Percentiles rank a stretch among this genome's conserved stretches.
These are phyloP conservation scores for Bombus waltoni DNA, from an alignment of 1,140 invertebrate genomes.

Conservation along the genomic window DNA sequence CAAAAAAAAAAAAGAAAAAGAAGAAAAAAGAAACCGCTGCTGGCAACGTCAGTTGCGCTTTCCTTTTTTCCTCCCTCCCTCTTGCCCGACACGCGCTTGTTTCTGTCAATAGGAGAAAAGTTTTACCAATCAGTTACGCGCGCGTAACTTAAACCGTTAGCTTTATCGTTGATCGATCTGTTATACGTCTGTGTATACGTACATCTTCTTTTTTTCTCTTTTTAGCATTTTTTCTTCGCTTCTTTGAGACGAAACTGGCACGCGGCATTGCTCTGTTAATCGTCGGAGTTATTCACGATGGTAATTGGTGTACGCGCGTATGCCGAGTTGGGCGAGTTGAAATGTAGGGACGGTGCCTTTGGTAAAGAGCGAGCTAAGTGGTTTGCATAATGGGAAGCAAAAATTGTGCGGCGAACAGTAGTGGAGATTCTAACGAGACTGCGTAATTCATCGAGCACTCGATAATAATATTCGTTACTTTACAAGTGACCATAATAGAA, in stretches of 20 bases:
- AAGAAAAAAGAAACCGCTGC: background rate
- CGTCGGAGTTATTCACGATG: background rate
- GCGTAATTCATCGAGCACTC: background rate
- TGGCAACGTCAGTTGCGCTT: constrained; percentile 34
- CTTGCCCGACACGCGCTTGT: background rate
- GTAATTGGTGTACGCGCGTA: background rate
- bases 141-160: background rate
- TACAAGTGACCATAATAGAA: background rate
- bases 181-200: background rate
- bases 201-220: background rate
- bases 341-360: constrained; percentile 2
- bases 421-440: constrained; percentile 11
- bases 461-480: constrained; percentile 17
- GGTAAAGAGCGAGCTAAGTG: background rate
- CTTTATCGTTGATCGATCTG: background rate
- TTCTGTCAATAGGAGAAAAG: constrained; percentile 33
- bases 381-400: constrained; percentile 5
- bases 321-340: background rate
- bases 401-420: constrained; percentile 1
- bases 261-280: background rate
- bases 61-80: background rate
- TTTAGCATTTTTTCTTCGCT: background rate
- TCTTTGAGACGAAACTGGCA: constrained; percentile 10
- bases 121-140: constrained; percentile 40
- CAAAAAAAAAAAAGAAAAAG: background rate